These are phyloP conservation scores for Aphis gossypii DNA, from an alignment of 1,140 invertebrate genomes.

Conservation along the genomic window DNA sequence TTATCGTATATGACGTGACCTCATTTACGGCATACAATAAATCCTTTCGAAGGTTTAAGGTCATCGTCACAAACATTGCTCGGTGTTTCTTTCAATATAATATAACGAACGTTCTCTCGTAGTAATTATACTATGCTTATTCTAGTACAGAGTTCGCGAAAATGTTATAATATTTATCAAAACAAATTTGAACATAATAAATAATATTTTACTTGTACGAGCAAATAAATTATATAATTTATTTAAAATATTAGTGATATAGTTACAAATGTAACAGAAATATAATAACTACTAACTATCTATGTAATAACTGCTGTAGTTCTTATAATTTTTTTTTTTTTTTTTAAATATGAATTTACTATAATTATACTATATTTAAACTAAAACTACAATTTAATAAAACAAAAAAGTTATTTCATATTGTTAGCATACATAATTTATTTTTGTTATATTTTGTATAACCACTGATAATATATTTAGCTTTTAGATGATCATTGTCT, in stretches of 20 bases:
- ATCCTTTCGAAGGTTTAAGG: not conserved
- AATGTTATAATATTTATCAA: not conserved
- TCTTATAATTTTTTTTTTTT: no score
- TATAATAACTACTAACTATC: no score
- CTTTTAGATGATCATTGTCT: no score
- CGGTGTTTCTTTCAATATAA: no score
- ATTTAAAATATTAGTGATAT: not conserved
- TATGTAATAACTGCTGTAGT: not conserved
- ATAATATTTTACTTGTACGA: not conserved
- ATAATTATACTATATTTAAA: no score
- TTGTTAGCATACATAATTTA: no score
- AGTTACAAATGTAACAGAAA: not conserved
- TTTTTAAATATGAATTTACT: no score
- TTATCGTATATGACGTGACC: not conserved
- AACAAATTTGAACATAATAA: not conserved
- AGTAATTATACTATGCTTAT: not conserved
- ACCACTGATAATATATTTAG: no score
- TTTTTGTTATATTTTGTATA: no score
- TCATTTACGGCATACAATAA: not conserved
- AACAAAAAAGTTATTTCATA: no score
- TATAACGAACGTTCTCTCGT: rapidly evolving
- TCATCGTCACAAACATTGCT: not conserved
- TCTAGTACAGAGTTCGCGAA: not conserved
- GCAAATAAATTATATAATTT: not conserved
- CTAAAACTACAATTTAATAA: no score